Evolutionary conservation across 2,888 invertebrate species (phyloP), one percentile per base, ranked within the genome.

Genomic region (Drosophila neonasuta): DNA sequence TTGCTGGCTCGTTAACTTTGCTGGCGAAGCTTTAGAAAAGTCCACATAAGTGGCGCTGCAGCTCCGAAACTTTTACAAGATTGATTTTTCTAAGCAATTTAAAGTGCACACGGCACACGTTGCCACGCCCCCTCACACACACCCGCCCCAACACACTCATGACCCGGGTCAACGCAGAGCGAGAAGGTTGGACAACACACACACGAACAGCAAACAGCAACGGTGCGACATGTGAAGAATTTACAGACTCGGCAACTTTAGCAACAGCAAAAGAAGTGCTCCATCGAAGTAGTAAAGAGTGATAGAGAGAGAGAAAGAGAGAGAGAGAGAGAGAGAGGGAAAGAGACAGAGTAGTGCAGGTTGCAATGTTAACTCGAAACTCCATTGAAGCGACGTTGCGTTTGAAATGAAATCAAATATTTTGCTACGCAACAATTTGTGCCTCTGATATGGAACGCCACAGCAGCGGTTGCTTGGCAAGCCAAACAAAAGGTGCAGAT

Each of bases 21-120:
- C 60, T 61, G 44, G 61, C 30, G 57, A 61, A 76, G 61, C 76
- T 60, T 52, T 32, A 36, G 55, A 50, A 73, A 69, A 69, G 67
- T 67, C 57, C 78, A 77, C 61, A 80, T 69, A 79, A 82, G 77
- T 79, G 82, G 58, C 70, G 78, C 71, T 66, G 60, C 51, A 68
- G 77, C 63, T 63, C 36, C 20, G 52, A 83, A 86, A 77, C 77
- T 84, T 85, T 85, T 74, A 85, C 86, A 78, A 81, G 82, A 86
- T 86, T 86, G 85, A 86, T 82, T 86, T 82, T 81, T 81, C 87
- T 84, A 79, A 86, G 85, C 87, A 82, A 82, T 86, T 86, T 84
- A 81, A 86, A 84, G 85, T 86, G 81, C 68, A 76, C 52, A 68
- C 61, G 55, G 49, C 44, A 52, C 34, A 30, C 49, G 58, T 34